phyloP scores from a whole-genome alignment of 2,113 vertebrate species.

The Sphyrna mokarran region DNA sequence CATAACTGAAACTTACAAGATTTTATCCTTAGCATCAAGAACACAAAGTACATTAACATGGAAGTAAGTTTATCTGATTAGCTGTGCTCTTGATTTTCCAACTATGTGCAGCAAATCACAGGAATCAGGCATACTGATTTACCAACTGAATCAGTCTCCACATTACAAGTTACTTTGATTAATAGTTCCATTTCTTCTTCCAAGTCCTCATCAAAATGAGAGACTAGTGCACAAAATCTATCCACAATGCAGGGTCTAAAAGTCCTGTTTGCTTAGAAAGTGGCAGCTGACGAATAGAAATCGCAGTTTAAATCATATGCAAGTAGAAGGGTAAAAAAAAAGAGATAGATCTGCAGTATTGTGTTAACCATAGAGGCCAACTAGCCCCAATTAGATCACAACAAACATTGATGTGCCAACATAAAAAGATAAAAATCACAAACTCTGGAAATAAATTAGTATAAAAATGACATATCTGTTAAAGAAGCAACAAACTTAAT shows the following conservation, averaged over 20 bases:
- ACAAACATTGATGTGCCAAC: background rate
- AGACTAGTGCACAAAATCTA: slow-evolving; percentile 84
- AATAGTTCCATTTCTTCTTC: slow-evolving; percentile 72
- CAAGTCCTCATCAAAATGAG: slow-evolving; percentile 61
- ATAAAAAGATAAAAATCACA: background rate
- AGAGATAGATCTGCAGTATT: background rate
- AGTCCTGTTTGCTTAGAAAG: background rate
- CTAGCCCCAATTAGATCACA: background rate
- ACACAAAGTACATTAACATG: background rate
- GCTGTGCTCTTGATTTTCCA: background rate
- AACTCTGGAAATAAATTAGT: background rate
- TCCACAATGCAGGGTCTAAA: slow-evolving; percentile 42
- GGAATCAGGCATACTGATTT: background rate
- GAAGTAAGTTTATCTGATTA: background rate
- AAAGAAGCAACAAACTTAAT: background rate
- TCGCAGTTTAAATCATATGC: background rate
- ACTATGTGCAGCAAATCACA: background rate
- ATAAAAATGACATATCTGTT: background rate
- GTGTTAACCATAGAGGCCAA: background rate
- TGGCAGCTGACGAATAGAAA: background rate
- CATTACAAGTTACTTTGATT: slow-evolving; percentile 47
- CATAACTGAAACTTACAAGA: background rate
- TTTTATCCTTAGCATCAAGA: background rate
- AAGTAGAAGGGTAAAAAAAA: background rate
- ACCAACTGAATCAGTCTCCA: background rate